Evolutionary conservation across 2,888 invertebrate species (phyloP), one percentile per base, ranked within the genome.

Genomic region (Ophion obscuratus): DNA sequence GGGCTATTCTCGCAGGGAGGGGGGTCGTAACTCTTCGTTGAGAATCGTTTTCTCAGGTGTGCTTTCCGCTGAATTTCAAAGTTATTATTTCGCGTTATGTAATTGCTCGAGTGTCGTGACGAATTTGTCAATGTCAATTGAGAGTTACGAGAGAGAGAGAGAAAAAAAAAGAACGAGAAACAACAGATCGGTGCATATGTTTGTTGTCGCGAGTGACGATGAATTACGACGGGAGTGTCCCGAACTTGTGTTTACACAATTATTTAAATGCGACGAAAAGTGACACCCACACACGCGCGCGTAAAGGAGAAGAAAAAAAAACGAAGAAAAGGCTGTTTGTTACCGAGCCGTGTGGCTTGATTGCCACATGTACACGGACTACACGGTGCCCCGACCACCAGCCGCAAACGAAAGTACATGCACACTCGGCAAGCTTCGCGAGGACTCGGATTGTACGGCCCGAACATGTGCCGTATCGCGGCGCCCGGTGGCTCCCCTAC

Each of bases 311-410:
- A 84, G 88, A 85, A 87, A 71, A 87, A 87, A n/a, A 20, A 59
- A 66, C 24, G 24, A 59, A 53, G 36, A 64, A 79, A 89, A 89
- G 90, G 88, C 91, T 88, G 91, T 89, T 91, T 88, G 91, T 89
- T 91, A 83, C 85, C 73, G 81, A 74, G 91, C 90, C 90, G 91
- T 91, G 92, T 91, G 91, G 92, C 91, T 91, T 90, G 91, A 92
- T 91, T 92, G 92, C 93, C 93, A 92, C 93, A 93, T 92, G 92
- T 92, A 92, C 92, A 91, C 90, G 88, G 91, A 91, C 91, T 91
- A 91, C 89, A 67, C 66, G 74, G 61, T 31, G 31, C 77, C 87
- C 89, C 90, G 89, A 90, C 88, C 89, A 89, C 88, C 87, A 90
- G 84, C 88, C 90, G 64, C 64, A 89, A 89, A 77, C 78, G 87